Evolutionary conservation across 1,140 invertebrate species (phyloP), one percentile per base, ranked within the genome.

Genomic region (Bombus picipes): DNA sequence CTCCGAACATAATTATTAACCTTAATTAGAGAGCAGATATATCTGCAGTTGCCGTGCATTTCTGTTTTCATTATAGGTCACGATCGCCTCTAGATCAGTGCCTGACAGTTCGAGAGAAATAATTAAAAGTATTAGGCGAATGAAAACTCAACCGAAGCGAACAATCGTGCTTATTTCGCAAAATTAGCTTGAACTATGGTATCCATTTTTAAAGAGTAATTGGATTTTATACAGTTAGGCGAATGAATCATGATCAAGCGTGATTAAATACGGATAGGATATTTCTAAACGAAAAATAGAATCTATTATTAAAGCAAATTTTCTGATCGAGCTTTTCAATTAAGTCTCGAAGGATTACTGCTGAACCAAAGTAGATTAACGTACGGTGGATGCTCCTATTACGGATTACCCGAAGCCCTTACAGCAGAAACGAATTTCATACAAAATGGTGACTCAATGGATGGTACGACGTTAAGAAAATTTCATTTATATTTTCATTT

Each of bases 241-340:
- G 12, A 12, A 57, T 53, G 47, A 53, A 53, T 53, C 47, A 37
- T 34, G 47, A 75, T 37, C 25, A 75, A 59, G 22, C 3, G 3
- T 37, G 25, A n/a, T 77, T 62, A 76, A 59, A 37, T n/a, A 34
- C 25, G 1, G 25, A 18, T 25, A 37, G 15, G 59, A 39, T 22
- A 62, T 76, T 41, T 74, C 32, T n/a, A 62, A 77, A 39, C 6
- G 53, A 77, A 39, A 15, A 59, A 57, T 59, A 39, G 22, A 34
- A 80, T 80, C 34, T 70, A 68, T 80, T 80, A 80, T 80, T 80
- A n/a, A 70, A 80, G 39, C 8, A 53, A 70, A 80, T 70, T 80
- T 80, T 32, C 47, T 18, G 32, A 80, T 47, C 43, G 66, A 43
- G 43, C 34, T 47, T 76, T 34, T 37, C 34, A 77, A 77, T 77